Percentiles rank a stretch among this genome's conserved stretches.
Evolutionary conservation across 2,888 invertebrate species (phyloP).

Genomic region (Philaethria dido): DNA sequence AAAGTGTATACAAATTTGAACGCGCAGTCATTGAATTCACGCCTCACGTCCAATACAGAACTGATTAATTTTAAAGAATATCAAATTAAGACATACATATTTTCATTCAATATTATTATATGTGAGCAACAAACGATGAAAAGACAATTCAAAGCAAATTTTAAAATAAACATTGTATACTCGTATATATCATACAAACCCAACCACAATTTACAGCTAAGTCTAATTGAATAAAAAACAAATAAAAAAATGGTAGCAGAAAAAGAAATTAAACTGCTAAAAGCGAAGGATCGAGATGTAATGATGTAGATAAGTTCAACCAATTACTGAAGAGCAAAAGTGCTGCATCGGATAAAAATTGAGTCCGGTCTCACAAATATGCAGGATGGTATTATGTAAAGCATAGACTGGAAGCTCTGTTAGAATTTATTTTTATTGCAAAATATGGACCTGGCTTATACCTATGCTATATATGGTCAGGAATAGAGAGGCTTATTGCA

Average conservation of each 20-base stretch:
- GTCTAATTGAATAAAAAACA: slow-evolving; percentile 81
- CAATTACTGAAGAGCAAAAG: slow-evolving; percentile 77
- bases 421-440: slow-evolving; percentile 47
- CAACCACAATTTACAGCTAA: slow-evolving; percentile 53
- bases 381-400: slow-evolving; percentile 59
- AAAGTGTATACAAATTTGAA: too few species aligned
- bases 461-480: not conserved
- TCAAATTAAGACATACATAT: too few species aligned
- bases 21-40: too few species aligned
- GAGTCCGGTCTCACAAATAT: slow-evolving; percentile 55
- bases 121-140: too few species aligned
- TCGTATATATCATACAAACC: slow-evolving; percentile 17
- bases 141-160: not conserved
- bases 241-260: slow-evolving; percentile 69
- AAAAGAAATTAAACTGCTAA: slow-evolving; percentile 72
- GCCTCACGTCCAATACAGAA: too few species aligned
- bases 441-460: slow-evolving; percentile 40
- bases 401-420: slow-evolving; percentile 53
- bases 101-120: not conserved
- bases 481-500: not conserved
- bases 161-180: slow-evolving; percentile 23
- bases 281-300: slow-evolving; percentile 79
- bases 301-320: slow-evolving; percentile 81
- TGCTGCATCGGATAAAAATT: slow-evolving; percentile 79
- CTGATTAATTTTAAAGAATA: too few species aligned